Percentiles rank a stretch among this genome's conserved stretches.
Evolutionary conservation across 1,140 invertebrate genomes (phyloP).

Genomic region (Lethrus apterus): DNA sequence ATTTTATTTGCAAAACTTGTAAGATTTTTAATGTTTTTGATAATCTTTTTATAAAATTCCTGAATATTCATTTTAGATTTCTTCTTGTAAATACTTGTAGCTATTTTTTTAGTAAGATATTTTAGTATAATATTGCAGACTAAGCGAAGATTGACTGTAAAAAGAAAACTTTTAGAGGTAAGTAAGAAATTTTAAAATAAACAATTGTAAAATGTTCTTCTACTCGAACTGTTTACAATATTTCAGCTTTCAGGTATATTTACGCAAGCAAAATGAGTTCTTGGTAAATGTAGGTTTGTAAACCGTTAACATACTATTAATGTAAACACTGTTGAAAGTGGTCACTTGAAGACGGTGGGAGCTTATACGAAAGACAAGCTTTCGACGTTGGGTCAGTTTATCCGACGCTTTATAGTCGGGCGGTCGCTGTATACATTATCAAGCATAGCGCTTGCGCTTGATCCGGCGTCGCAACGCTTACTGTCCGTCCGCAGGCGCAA

Average conservation of each 20-base stretch:
- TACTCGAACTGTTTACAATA: constrained; percentile 11
- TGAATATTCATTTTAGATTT: too few species aligned
- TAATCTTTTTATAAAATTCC: too few species aligned
- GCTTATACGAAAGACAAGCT: not conserved
- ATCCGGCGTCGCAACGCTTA: constrained; percentile 1
- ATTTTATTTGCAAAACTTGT: too few species aligned
- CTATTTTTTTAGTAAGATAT: too few species aligned
- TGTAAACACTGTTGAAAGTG: constrained; percentile 22
- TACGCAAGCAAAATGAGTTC: constrained; percentile 13
- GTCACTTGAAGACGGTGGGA: constrained; percentile 17
- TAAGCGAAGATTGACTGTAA: not conserved
- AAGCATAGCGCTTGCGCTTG: constrained; percentile 12
- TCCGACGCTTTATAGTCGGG: not conserved
- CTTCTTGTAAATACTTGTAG: not conserved
- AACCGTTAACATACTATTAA: constrained; percentile 23
- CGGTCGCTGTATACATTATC: constrained; percentile 5
- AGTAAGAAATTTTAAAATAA: not conserved
- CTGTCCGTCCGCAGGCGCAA: constrained; percentile 17
- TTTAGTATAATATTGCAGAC: too few species aligned
- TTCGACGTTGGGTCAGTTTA: constrained; percentile 1
- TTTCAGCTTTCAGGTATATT: constrained; percentile 12
- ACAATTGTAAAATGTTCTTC: not conserved
- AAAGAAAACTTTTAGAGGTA: not conserved
- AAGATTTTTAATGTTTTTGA: too few species aligned
- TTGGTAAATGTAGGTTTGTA: constrained; percentile 23